Conservation (phyloP, 2,113 vertebrate species). For the Lampris megalopsis region DNA sequence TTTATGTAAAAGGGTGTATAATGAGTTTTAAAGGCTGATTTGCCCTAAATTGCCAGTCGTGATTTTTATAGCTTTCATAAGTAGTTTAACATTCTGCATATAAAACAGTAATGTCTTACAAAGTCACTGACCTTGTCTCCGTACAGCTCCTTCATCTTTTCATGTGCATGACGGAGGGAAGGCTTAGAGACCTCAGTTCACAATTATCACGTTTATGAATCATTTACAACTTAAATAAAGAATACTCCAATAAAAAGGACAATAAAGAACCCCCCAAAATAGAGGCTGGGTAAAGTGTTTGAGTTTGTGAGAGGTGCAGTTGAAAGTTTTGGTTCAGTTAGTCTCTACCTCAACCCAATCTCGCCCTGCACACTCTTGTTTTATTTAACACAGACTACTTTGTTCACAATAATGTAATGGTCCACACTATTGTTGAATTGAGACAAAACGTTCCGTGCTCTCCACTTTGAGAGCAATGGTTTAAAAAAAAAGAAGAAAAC, state of each 20-base stretch:
- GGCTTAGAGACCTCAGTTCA: conserved; percentile 22
- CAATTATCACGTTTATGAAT: conserved; percentile 45
- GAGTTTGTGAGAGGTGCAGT: conserved; percentile 31
- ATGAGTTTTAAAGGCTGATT: conserved; percentile 56
- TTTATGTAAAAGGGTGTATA: conserved; percentile 49
- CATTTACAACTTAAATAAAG: conserved; percentile 43
- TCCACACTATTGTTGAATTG: neutral
- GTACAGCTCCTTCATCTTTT: conserved; percentile 19
- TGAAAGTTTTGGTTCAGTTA: conserved; percentile 24
- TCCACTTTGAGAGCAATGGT: conserved; percentile 11
- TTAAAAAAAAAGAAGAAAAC: neutral
- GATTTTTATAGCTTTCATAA: conserved; percentile 56
- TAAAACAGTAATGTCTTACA: conserved; percentile 47
- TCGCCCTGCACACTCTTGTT: conserved; percentile 3
- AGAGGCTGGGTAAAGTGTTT: conserved; percentile 34
- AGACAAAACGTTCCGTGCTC: neutral
- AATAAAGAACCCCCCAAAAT: neutral
- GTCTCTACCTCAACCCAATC: neutral
- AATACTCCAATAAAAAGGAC: neutral
- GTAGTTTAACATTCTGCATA: conserved; percentile 51
- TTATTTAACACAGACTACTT: conserved; percentile 20
- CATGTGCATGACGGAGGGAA: conserved; percentile 1
- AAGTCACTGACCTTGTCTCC: conserved; percentile 22
- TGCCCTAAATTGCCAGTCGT: conserved; percentile 38
- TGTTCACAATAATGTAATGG: neutral